These are phyloP conservation scores for Gasterosteus nipponicus DNA, from an alignment of 2,113 vertebrate species.

Conservation along the genomic window DNA sequence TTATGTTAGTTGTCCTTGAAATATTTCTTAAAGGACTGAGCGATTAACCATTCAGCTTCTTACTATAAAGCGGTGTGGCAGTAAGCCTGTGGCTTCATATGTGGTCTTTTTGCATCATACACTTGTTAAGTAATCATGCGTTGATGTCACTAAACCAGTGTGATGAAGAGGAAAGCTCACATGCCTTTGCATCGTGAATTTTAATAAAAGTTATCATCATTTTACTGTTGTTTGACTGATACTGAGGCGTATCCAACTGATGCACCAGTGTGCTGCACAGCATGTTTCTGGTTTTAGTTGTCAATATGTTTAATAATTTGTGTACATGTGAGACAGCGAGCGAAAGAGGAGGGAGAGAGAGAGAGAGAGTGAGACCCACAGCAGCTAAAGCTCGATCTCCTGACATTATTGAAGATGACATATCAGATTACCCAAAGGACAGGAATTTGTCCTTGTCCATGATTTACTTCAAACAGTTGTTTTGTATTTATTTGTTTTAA, in stretches of 20 bases:
- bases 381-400: slow-evolving; percentile 68
- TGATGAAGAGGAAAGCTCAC: neutral
- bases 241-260: slow-evolving; percentile 4
- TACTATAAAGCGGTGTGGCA: neutral
- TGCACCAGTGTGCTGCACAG: slow-evolving; percentile 5
- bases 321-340: slow-evolving; percentile 26
- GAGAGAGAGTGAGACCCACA: slow-evolving; percentile 42
- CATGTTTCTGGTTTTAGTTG: slow-evolving; percentile 35
- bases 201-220: neutral
- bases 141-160: neutral
- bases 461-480: slow-evolving; percentile 69
- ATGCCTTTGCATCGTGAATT: neutral
- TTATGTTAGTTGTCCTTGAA: neutral
- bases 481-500: slow-evolving; percentile 32
- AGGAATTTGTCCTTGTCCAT: slow-evolving; percentile 89
- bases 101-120: neutral
- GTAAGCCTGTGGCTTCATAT: neutral
- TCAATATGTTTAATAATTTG: slow-evolving; percentile 38
- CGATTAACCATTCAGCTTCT: neutral
- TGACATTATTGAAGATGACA: slow-evolving; percentile 81
- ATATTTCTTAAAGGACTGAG: neutral
- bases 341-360: neutral
- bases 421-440: slow-evolving; percentile 89
- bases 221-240: neutral
- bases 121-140: neutral